Base-by-base conservation (phyloP, 2,113 vertebrate species). In the Aleadryas rufinucha region DNA sequence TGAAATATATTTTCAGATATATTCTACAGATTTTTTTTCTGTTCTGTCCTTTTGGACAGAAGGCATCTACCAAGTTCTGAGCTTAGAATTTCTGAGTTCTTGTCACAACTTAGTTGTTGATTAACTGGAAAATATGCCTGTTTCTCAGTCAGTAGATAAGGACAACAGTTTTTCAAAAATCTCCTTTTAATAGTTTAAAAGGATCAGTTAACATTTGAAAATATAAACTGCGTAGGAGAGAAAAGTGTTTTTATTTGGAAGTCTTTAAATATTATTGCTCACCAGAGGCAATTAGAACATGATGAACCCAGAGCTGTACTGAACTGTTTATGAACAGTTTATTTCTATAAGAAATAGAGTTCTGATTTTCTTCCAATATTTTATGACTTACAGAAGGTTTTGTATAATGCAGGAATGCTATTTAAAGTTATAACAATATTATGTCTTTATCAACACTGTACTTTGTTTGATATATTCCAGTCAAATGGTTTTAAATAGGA, bases 311-410 rank as follows among this genome's bases (percentile, higher is more conserved):
- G 57, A 64, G 5, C 21, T 53, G 14, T 75, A 60, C n/a, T 41
- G 17, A 78, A 76, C 31, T 53, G n/a, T 71, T 93, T 81, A 76
- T 87, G 84, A 87, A 78, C 8, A 90, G 60, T 54, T 87, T 78
- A 90, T 70, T 54, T 95, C 47, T 66, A 21, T 78, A 74, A 83
- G 54, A 83, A 85, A 81, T 14, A 44, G 26, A 23, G 17, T 71
- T 91, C 45, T 96, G 54, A 72, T 82, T 91, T 80, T 90, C 56
- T 93, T 94, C 63, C 63, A 92, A 37, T 22, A 30, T 87, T 85
- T 89, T 60, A 66, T 83, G 49, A 65, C 42, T 84, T 89, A 87
- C n/a, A 72, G 50, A 84, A 53, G 37, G 24, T 59, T 84, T 64
- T 89, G 8, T 70, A 61, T 56, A 74, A 49, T 69, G 19, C 17